Evolutionary conservation across 2,888 invertebrate genomes (phyloP).

Genomic region (Fragum whitleyi): DNA sequence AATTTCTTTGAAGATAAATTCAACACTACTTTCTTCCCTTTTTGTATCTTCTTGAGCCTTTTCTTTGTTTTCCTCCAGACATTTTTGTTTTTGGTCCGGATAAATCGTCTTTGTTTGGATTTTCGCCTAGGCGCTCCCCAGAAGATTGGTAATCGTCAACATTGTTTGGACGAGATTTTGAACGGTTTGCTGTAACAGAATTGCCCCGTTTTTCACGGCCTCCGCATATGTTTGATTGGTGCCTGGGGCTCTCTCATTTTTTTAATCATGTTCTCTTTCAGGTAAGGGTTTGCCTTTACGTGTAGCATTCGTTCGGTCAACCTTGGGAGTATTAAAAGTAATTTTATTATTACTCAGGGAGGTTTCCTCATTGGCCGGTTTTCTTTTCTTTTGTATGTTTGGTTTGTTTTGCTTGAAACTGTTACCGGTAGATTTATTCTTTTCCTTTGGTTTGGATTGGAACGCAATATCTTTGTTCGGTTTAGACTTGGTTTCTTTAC

Average conservation of each 20-base stretch:
- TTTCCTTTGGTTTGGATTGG: too few species aligned
- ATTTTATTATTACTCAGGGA: too few species aligned
- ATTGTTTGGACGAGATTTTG: neutral
- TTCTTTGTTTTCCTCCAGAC: conserved; percentile 19
- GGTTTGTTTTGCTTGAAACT: too few species aligned
- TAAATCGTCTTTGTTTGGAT: neutral
- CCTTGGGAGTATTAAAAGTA: too few species aligned
- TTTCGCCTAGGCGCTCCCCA: neutral
- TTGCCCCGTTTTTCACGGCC: conserved; percentile 15
- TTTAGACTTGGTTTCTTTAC: too few species aligned
- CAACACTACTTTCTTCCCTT: conserved; percentile 27
- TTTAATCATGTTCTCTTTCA: neutral
- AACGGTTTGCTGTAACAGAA: neutral
- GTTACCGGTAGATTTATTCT: too few species aligned
- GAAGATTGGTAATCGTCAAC: neutral
- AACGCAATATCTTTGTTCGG: too few species aligned
- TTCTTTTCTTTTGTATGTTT: too few species aligned
- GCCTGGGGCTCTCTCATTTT: conserved; percentile 1
- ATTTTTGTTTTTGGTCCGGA: conserved; percentile 5
- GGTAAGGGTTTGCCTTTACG: too few species aligned
- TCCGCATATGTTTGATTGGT: conserved; percentile 10
- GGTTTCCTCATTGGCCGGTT: too few species aligned
- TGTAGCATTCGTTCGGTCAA: too few species aligned
- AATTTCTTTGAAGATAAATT: conserved; percentile 27
- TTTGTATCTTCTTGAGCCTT: conserved; percentile 8